Conservation (phyloP, 2,113 vertebrate genomes). For the Rhipidura dahli region DNA sequence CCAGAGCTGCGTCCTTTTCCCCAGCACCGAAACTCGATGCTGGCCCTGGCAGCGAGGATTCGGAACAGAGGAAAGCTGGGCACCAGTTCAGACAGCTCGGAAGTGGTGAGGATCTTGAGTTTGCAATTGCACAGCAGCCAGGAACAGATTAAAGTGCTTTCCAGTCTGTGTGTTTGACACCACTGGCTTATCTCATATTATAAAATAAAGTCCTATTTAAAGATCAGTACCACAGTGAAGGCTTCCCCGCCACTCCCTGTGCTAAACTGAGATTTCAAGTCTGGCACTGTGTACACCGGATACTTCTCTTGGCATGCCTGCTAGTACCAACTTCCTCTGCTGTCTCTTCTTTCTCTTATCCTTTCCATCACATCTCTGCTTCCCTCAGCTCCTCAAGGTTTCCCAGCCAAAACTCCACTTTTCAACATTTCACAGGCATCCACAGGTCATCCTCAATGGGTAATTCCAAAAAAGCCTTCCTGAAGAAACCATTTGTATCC, state of each 20-base stretch:
- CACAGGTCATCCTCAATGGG: background rate
- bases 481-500: background rate
- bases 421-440: background rate
- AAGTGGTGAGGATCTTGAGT: constrained; percentile 23
- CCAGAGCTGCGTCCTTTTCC: background rate
- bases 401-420: background rate
- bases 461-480: background rate
- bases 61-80: background rate
- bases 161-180: background rate
- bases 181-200: constrained; percentile 14
- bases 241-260: constrained; percentile 45
- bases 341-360: background rate
- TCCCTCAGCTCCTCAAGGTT: background rate
- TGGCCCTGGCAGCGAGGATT: background rate
- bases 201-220: constrained; percentile 66
- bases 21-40: background rate
- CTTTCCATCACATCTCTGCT: background rate
- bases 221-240: constrained; percentile 41
- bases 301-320: constrained; percentile 47
- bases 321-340: constrained; percentile 42
- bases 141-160: background rate
- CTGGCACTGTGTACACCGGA: constrained; percentile 43
- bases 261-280: constrained; percentile 47
- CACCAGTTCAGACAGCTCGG: constrained; percentile 38
- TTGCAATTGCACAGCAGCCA: background rate